phyloP scores from a whole-genome alignment of 2,113 vertebrate species.

The Echinops telfairi region DNA sequence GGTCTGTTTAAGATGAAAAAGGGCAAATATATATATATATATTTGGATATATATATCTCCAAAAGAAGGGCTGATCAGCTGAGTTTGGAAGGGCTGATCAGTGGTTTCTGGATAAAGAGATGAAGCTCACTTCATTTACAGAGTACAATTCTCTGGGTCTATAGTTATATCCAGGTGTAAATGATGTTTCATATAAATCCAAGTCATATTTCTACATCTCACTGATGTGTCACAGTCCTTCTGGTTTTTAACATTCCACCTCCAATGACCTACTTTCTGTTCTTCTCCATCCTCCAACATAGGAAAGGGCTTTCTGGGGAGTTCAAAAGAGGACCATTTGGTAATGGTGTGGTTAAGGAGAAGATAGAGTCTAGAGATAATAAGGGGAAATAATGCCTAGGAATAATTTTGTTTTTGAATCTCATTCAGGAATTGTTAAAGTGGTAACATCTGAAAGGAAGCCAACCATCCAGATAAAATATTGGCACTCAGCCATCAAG shows the following conservation, averaged over 20 bases:
- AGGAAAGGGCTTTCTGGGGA: neutral
- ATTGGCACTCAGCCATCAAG: conserved; percentile 49
- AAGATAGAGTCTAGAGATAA: neutral
- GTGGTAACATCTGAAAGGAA: conserved; percentile 41
- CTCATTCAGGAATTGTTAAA: conserved; percentile 52
- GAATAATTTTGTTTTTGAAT: neutral
- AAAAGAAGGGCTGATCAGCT: neutral
- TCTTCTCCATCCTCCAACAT: neutral
- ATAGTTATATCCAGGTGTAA: neutral
- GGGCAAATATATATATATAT: neutral
- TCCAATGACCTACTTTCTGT: too few relatives aligned
- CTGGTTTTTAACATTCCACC: too few relatives aligned
- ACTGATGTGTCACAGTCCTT: neutral
- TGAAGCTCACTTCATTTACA: neutral
- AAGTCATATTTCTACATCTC: neutral
- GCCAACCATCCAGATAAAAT: conserved; percentile 36
- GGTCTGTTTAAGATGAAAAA: neutral
- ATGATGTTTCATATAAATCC: neutral
- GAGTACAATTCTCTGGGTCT: neutral
- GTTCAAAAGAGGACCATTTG: neutral
- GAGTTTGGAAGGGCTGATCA: neutral
- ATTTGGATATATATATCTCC: neutral
- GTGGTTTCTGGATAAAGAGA: neutral
- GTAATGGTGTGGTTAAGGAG: neutral
- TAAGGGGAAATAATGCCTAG: neutral